phyloP scores from a whole-genome alignment of 2,797 vertebrate species.

The Erethizon dorsatum region DNA sequence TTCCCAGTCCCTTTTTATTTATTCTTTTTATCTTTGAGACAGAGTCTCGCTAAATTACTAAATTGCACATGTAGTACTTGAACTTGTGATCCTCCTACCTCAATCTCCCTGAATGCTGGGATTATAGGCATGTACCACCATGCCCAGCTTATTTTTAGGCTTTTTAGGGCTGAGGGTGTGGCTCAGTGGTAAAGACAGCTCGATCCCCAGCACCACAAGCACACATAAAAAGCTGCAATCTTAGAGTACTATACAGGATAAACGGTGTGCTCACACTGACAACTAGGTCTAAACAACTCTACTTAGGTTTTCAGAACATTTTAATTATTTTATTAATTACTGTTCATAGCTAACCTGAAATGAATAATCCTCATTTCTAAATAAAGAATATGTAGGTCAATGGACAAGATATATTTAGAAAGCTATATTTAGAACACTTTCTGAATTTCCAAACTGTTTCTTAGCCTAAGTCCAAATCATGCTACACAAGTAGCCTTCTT shows the following conservation, averaged over 20 bases:
- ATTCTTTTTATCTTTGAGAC: not conserved
- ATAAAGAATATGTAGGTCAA: slow-evolving; percentile 83
- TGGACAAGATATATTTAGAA: slow-evolving; percentile 76
- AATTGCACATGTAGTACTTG: not conserved
- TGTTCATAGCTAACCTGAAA: slow-evolving; percentile 79
- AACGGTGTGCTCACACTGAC: slow-evolving; percentile 10
- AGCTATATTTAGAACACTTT: slow-evolving; percentile 82
- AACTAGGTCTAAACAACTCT: slow-evolving; percentile 73
- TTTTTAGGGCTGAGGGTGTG: not conserved
- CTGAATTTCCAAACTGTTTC: slow-evolving; percentile 76
- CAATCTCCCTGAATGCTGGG: not conserved
- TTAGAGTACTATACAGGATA: slow-evolving; percentile 47
- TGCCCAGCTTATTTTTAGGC: not conserved
- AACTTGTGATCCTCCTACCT: not conserved
- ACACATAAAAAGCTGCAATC: not conserved
- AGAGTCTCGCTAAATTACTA: not conserved
- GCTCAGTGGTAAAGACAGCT: not conserved
- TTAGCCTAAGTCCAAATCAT: slow-evolving; percentile 55
- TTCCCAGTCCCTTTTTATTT: not conserved
- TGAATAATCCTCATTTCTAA: slow-evolving; percentile 79
- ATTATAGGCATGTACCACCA: not conserved
- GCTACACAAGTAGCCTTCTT: slow-evolving; percentile 48
- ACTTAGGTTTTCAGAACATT: slow-evolving; percentile 78
- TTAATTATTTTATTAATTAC: slow-evolving; percentile 82
- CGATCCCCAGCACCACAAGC: not conserved